Evolutionary conservation across 2,113 vertebrate genomes (phyloP).

Genomic region (Tenebrosternarchus preto): DNA sequence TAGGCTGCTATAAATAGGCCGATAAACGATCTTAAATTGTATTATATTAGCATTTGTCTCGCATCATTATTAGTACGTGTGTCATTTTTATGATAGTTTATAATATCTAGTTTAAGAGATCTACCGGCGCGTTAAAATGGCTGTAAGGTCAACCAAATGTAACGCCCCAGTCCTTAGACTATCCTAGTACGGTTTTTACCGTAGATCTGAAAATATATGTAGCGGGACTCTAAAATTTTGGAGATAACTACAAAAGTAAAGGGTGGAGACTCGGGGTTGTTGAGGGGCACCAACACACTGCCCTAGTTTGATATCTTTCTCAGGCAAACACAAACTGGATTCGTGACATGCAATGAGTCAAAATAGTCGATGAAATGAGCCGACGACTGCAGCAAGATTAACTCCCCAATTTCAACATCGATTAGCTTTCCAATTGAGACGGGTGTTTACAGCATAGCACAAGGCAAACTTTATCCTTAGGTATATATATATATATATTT

Average conservation of each 20-base stretch:
- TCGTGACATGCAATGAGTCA: neutral
- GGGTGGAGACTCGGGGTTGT: neutral
- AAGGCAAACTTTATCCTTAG: too few species aligned
- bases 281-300: neutral
- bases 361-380: neutral
- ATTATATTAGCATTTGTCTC: neutral
- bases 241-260: neutral
- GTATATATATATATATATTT: neutral
- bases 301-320: neutral
- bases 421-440: conserved; percentile 1
- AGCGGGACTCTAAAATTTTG: neutral
- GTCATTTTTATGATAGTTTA: neutral
- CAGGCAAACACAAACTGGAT: neutral
- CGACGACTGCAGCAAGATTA: conserved; percentile 63
- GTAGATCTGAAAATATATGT: neutral
- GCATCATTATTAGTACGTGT: neutral
- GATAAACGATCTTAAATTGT: too few species aligned
- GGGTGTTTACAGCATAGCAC: neutral
- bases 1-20: neutral
- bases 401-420: conserved; percentile 25
- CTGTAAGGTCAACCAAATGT: neutral
- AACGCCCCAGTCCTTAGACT: neutral
- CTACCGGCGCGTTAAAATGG: neutral
- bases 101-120: neutral
- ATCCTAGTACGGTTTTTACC: neutral